phyloP scores from a whole-genome alignment of 2,113 vertebrate species.

The Hemichromis elongatus region DNA sequence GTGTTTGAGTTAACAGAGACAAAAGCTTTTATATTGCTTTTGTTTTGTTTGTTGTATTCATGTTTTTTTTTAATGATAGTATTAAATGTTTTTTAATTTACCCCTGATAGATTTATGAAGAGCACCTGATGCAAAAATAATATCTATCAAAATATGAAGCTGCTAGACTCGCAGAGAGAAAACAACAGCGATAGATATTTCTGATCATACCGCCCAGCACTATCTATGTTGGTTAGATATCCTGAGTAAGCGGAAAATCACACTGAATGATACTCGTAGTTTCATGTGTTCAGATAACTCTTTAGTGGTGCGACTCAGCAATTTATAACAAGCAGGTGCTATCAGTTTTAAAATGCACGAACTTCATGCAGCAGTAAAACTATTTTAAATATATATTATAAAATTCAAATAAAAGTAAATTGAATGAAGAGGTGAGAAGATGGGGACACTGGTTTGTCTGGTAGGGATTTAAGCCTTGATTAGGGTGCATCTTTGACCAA shows the following conservation, averaged over 20 bases:
- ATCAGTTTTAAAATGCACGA: not conserved
- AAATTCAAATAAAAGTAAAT: not conserved
- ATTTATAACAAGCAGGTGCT: not conserved
- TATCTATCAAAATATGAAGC: not conserved
- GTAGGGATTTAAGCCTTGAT: not conserved
- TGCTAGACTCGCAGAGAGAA: not conserved
- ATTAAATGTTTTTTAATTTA: fast-evolving
- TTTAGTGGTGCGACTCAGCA: not conserved
- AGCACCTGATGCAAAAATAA: not conserved
- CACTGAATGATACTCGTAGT: not conserved
- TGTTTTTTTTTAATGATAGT: not conserved
- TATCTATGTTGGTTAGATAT: not conserved
- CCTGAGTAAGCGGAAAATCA: not conserved
- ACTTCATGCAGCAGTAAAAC: not conserved
- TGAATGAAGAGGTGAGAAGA: not conserved
- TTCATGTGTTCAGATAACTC: not conserved
- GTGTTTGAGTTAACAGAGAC: not conserved
- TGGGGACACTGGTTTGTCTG: not conserved
- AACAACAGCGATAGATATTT: not conserved
- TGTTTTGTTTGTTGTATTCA: not conserved
- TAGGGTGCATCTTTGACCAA: fast-evolving
- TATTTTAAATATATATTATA: not conserved
- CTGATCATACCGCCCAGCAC: not conserved
- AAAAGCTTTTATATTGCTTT: not conserved
- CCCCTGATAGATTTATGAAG: not conserved